Percentiles rank a stretch among this genome's conserved stretches.
Conservation (phyloP, 1,140 invertebrate genomes). For the Leptestheria dahalacensis region DNA sequence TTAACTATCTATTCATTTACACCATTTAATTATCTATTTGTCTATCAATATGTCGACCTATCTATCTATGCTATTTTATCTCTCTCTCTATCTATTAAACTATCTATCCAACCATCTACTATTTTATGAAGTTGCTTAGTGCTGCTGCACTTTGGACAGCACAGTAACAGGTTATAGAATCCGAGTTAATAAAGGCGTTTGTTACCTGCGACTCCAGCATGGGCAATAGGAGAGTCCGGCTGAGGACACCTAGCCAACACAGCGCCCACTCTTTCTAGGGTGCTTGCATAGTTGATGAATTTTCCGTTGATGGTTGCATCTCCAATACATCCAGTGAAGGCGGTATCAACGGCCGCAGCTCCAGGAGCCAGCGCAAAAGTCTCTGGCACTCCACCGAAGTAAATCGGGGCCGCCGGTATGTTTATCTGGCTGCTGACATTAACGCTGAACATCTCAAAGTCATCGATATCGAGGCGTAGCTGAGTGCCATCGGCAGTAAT, state of each 20-base stretch:
- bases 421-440: constrained; percentile 39
- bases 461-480: constrained; percentile 67
- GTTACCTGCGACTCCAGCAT: not conserved
- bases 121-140: too few relatives aligned
- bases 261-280: constrained; percentile 43
- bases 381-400: constrained; percentile 66
- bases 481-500: constrained; percentile 48
- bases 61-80: too few relatives aligned
- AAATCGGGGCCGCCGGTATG: constrained; percentile 40
- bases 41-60: too few relatives aligned
- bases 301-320: constrained; percentile 68
- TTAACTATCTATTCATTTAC: too few relatives aligned
- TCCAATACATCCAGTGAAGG: constrained; percentile 69
- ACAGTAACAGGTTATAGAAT: too few relatives aligned
- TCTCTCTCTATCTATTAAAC: too few relatives aligned
- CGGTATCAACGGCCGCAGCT: constrained; percentile 28
- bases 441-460: constrained; percentile 42
- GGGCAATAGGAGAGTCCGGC: not conserved
- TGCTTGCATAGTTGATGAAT: constrained; percentile 64
- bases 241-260: constrained; percentile 46
- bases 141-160: too few relatives aligned
- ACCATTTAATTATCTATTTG: too few relatives aligned
- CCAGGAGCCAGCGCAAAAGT: constrained; percentile 31
- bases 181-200: too few relatives aligned
- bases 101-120: too few relatives aligned